phyloP scores from a whole-genome alignment of 2,113 vertebrate genomes.

The Acrocephalus arundinaceus region DNA sequence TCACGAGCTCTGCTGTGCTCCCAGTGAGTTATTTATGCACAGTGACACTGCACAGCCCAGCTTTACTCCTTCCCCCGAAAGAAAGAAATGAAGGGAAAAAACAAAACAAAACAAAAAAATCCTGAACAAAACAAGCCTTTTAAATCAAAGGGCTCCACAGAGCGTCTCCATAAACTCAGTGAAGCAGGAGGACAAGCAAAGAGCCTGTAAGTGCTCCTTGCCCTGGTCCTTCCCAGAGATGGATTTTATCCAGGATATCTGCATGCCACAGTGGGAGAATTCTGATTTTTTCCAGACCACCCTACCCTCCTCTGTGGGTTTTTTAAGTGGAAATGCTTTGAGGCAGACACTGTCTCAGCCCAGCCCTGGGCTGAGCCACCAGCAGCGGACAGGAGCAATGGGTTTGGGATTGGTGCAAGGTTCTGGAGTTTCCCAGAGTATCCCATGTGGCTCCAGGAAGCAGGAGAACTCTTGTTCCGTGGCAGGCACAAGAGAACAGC shows the following conservation, averaged over 20 bases:
- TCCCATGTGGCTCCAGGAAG: background rate
- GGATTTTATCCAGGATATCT: background rate
- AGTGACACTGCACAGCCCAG: background rate
- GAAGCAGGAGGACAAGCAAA: background rate
- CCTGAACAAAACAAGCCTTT: background rate
- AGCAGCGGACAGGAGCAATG: accelerated
- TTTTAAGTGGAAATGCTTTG: background rate
- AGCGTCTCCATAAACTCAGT: background rate
- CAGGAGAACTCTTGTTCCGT: accelerated
- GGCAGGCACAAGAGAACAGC: background rate
- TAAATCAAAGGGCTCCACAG: background rate
- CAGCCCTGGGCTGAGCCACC: background rate
- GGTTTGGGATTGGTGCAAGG: background rate
- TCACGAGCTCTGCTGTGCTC: background rate
- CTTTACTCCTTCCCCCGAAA: background rate
- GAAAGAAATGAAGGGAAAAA: background rate
- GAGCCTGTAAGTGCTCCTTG: background rate
- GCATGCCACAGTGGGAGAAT: background rate
- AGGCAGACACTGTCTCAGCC: background rate
- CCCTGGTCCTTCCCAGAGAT: background rate
- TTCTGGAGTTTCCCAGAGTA: background rate
- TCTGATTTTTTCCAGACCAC: background rate
- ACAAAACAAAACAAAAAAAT: background rate
- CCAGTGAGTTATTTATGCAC: background rate
- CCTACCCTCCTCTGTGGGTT: background rate